Evolutionary conservation across 2,888 invertebrate genomes (phyloP), one percentile per base, ranked within the genome.

Genomic region (Campopleginae sp.): DNA sequence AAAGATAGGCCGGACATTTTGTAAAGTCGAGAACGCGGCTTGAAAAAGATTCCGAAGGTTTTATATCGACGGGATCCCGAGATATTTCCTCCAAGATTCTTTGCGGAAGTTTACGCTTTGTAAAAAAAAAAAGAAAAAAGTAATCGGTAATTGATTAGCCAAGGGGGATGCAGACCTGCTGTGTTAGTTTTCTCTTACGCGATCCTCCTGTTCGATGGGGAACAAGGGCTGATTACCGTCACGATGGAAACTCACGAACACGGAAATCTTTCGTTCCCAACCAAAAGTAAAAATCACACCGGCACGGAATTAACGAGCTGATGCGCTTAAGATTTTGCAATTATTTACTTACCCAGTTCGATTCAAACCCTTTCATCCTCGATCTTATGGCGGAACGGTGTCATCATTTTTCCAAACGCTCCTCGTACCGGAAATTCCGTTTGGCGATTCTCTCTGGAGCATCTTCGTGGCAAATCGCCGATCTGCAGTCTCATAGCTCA

Each of bases 341-440:
- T 51, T 17, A 76, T 51, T 61, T 44, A 75, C 74, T 51, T 80
- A 87, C 87, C 87, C 87, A 84, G 79, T 54, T 84, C 51, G 80
- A 87, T 87, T 86, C 72, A 84, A 70, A 80, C 80, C 66, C 51
- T 71, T 76, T 82, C 80, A 86, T 86, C 84, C 48, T 63, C 51
- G 61, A 87, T 84, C 74, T 84, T 79, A 85, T 76, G 85, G 78
- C 70, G 71, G 76, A 27, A 79, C 81, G 27, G 81, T 75, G 75
- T 80, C 76, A 61, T 66, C 71, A 48, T 46, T 44, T 78, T 79
- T 80, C 58, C 70, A 65, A 80, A 85, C 42, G 17, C 48, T 72
- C 82, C 72, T 80, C 72, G 71, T 80, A 61, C 61, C 72, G 61
- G 46, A 58, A 76, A 65, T 80, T 58, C 61, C 58, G 63, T 66